Evolutionary conservation across 2,888 invertebrate genomes (phyloP).

Genomic region (Eupithecia inturbata): DNA sequence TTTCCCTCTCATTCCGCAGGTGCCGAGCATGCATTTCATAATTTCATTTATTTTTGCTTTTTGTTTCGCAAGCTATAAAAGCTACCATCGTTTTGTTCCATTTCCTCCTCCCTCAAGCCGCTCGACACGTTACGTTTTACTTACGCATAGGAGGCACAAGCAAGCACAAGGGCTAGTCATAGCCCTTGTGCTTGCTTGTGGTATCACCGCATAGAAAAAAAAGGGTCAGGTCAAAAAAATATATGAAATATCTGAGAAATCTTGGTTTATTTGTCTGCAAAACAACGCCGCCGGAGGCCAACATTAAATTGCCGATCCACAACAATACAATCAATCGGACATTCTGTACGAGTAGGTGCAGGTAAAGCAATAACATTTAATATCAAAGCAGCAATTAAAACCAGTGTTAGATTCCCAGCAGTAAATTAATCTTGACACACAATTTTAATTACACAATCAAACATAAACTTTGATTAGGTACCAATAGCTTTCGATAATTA

Average conservation of each 20-base stretch:
- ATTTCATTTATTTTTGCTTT: neutral
- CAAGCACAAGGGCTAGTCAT: no score
- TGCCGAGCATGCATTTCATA: no score
- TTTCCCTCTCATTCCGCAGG: no score
- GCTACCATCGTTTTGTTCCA: neutral
- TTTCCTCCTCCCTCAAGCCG: neutral
- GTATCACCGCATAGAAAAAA: no score
- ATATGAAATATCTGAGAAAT: neutral
- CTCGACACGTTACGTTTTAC: no score
- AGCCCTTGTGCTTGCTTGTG: no score
- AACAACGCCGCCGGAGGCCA: neutral
- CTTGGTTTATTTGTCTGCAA: neutral
- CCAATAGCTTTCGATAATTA: neutral
- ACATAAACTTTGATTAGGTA: neutral
- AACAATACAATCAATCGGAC: neutral
- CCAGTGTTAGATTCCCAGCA: constrained; percentile 14
- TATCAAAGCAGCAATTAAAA: constrained; percentile 18
- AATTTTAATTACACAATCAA: constrained; percentile 1
- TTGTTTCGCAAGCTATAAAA: neutral
- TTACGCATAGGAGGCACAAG: no score
- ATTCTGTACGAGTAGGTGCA: neutral
- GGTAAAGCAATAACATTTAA: neutral
- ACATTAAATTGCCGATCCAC: neutral
- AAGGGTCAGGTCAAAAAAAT: neutral
- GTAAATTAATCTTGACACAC: constrained; percentile 22